Evolutionary conservation across 1,140 invertebrate genomes (phyloP).

Genomic region (Pemphigus obesinymphae): DNA sequence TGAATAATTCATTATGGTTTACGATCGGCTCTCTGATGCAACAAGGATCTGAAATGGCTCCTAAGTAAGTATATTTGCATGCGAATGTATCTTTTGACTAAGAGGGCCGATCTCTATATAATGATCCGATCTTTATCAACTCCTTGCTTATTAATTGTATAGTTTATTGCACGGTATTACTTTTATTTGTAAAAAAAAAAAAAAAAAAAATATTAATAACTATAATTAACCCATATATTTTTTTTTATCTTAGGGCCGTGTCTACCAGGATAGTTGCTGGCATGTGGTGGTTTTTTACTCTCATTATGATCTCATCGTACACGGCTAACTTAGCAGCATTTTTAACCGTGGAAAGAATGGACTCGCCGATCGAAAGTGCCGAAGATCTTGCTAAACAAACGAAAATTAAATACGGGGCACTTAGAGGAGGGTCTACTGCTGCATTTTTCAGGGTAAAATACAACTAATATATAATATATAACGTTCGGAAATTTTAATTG

Average conservation of each 20-base stretch:
- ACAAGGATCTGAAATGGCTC: constrained; percentile 56
- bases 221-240: not conserved
- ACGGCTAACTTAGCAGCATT: constrained; percentile 97
- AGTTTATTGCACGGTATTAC: not conserved
- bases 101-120: constrained; percentile 23
- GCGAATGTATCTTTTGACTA: not conserved
- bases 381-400: constrained; percentile 95
- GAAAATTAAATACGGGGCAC: constrained; percentile 93
- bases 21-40: constrained; percentile 56
- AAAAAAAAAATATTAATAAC: not conserved
- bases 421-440: constrained; percentile 84
- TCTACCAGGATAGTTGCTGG: constrained; percentile 84
- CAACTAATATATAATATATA: not conserved
- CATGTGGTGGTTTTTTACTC: constrained; percentile 97
- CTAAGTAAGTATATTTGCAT: constrained; percentile 50
- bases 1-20: constrained; percentile 57
- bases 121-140: not conserved
- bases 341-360: constrained; percentile 92
- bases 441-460: constrained; percentile 80
- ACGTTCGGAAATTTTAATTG: not conserved
- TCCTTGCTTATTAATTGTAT: not conserved
- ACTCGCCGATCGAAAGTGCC: constrained; percentile 90
- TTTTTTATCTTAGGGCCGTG: constrained; percentile 61
- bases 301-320: constrained; percentile 98
- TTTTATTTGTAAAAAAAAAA: not conserved